Evolutionary conservation across 2,888 invertebrate genomes (phyloP).

Genomic region (Amphiduros pacificus): DNA sequence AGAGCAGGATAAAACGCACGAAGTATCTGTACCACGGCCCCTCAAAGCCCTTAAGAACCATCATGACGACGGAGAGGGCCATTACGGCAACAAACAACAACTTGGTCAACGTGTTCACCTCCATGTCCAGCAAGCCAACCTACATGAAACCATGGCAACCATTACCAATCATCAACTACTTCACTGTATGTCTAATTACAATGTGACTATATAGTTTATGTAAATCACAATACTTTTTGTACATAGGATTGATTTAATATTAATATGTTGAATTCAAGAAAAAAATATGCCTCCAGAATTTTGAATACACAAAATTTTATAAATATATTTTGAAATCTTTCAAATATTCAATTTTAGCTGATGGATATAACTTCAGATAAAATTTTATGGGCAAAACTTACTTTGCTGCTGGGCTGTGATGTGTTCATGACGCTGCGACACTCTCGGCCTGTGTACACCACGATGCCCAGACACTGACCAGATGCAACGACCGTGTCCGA

Average conservation of each 20-base stretch:
- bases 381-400: no score
- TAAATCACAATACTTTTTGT: no score
- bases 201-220: no score
- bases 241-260: no score
- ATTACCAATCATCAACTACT: neutral
- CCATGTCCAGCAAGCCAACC: constrained; percentile 85
- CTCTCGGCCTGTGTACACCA: constrained; percentile 95
- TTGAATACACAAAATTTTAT: no score
- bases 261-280: no score
- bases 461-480: constrained; percentile 90
- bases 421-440: constrained; percentile 99
- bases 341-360: no score
- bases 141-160: constrained; percentile 31
- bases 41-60: constrained; percentile 92
- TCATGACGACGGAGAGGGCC: constrained; percentile 88
- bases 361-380: no score
- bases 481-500: constrained; percentile 98
- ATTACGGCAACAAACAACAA: constrained; percentile 85
- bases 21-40: constrained; percentile 97
- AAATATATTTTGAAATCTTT: no score
- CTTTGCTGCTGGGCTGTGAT: constrained; percentile 91
- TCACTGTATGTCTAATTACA: no score
- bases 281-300: no score
- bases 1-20: constrained; percentile 93
- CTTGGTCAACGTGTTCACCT: constrained; percentile 96